phyloP scores from a whole-genome alignment of 2,888 invertebrate genomes.

The Oeneis ivallda region DNA sequence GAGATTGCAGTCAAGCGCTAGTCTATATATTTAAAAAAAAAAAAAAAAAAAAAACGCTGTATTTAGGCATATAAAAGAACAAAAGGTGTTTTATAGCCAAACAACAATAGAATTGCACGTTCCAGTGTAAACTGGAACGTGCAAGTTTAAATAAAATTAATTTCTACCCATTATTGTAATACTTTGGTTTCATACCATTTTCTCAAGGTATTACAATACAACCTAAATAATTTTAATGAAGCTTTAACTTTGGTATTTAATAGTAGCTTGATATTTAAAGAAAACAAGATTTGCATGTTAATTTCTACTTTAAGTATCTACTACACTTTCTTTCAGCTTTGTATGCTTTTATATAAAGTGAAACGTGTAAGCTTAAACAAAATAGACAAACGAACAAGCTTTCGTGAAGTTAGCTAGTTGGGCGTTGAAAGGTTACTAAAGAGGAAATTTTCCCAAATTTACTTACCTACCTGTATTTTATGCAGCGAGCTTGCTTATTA shows the following conservation, averaged over 20 bases:
- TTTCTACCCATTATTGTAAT: no score
- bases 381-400: conserved; percentile 35
- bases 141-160: no score
- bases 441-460: neutral
- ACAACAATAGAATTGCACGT: neutral
- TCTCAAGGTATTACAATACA: no score
- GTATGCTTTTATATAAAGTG: neutral
- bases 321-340: neutral
- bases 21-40: no score
- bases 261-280: neutral
- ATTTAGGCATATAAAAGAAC: neutral
- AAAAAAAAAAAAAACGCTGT: no score
- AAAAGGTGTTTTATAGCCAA: neutral
- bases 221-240: neutral
- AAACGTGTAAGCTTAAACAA: conserved; percentile 29
- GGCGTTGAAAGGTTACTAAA: conserved; percentile 27
- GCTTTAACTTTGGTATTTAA: neutral
- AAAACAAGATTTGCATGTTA: neutral
- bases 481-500: conserved; percentile 38
- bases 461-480: neutral
- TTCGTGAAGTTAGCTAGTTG: conserved; percentile 32
- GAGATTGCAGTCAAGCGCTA: no score
- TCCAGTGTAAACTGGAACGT: no score
- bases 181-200: no score
- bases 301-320: neutral